A percentile compares a stretch with the other conserved stretches of the same genome.
Evolutionary conservation across 2,113 vertebrate genomes (phyloP).

Genomic region (Leucopsar rothschildi): DNA sequence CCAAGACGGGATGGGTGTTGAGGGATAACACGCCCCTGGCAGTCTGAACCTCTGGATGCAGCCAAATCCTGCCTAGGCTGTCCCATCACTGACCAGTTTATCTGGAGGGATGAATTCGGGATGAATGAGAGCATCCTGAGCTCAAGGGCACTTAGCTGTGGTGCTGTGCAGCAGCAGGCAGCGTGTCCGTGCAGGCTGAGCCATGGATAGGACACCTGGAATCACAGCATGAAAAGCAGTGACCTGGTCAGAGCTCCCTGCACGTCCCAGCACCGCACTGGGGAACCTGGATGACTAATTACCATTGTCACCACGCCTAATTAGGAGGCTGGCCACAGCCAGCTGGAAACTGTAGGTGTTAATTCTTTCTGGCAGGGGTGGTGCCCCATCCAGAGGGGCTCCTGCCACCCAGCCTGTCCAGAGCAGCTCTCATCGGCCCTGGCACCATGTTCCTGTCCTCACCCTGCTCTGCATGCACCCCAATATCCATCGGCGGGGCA

Average conservation of each 20-base stretch:
- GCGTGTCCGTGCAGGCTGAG: not conserved
- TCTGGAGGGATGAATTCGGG: not conserved
- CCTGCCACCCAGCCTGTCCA: not conserved
- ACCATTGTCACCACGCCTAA: conserved; percentile 20
- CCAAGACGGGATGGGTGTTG: not conserved
- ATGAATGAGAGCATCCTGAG: not conserved
- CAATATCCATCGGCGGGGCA: accelerated
- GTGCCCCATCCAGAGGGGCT: not conserved
- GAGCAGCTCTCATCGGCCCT: not conserved
- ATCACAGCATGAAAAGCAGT: accelerated
- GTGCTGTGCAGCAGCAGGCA: not conserved
- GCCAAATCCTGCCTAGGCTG: not conserved
- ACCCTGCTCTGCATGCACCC: accelerated
- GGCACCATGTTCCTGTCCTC: not conserved
- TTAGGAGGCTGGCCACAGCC: conserved; percentile 17
- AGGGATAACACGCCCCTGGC: not conserved
- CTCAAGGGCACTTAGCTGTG: not conserved
- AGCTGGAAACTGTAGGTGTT: not conserved
- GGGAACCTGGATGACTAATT: not conserved
- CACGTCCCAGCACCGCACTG: accelerated
- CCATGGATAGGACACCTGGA: not conserved
- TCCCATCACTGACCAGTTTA: not conserved
- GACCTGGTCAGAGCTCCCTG: not conserved
- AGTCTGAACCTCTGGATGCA: not conserved
- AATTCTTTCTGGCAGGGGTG: not conserved